A percentile compares a stretch with the other conserved stretches of the same genome.
Conservation (phyloP, 2,888 invertebrate genomes). For the Andrena hattorfiana region DNA sequence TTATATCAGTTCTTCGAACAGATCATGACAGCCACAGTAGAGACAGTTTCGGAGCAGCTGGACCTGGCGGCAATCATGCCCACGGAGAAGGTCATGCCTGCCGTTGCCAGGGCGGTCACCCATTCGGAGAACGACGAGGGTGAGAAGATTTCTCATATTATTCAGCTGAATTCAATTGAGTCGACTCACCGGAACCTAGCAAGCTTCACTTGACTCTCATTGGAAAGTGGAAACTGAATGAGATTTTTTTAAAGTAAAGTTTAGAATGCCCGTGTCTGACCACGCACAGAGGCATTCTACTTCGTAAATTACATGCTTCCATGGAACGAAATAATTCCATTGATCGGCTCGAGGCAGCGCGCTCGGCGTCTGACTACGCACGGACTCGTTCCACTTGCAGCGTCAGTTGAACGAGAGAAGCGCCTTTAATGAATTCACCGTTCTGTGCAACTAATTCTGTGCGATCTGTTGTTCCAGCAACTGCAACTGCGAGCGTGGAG, state of each 20-base stretch:
- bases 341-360: background rate
- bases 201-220: background rate
- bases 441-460: conserved; percentile 1
- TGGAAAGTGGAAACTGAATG: background rate
- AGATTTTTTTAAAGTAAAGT: too few species aligned
- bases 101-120: conserved; percentile 94
- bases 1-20: conserved; percentile 86
- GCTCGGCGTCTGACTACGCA: background rate
- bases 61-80: conserved; percentile 95
- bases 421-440: background rate
- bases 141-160: conserved; percentile 79
- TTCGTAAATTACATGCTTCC: background rate
- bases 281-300: background rate
- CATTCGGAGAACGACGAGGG: conserved; percentile 96
- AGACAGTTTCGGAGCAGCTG: conserved; percentile 95
- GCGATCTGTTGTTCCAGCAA: conserved; percentile 84
- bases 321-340: background rate
- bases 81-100: conserved; percentile 90
- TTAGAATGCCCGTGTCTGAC: background rate
- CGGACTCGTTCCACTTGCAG: background rate
- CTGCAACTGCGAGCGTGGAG: conserved; percentile 90
- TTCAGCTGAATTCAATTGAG: too few species aligned
- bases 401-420: background rate
- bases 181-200: too few species aligned
- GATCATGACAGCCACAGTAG: conserved; percentile 98